These are phyloP conservation scores for Gymnarchus niloticus DNA, from an alignment of 2,113 vertebrate species.

Conservation along the genomic window DNA sequence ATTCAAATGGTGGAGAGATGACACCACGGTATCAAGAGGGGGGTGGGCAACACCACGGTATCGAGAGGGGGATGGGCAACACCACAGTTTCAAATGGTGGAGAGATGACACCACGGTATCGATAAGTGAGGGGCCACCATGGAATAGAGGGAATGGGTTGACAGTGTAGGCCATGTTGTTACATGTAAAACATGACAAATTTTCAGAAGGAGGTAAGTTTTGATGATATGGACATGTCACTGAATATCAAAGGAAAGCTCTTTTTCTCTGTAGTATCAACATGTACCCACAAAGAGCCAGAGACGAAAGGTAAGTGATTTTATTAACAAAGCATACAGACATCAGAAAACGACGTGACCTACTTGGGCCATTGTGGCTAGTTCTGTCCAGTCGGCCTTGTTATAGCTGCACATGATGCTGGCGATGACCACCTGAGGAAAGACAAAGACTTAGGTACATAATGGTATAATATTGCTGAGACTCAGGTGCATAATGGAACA, in stretches of 20 bases:
- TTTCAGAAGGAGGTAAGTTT: background rate
- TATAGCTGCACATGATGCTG: slow-evolving; percentile 81
- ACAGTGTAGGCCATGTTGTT: background rate
- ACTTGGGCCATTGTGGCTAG: slow-evolving; percentile 81
- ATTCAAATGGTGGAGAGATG: background rate
- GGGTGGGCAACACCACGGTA: background rate
- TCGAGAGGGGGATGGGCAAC: no score
- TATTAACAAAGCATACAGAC: slow-evolving; percentile 27
- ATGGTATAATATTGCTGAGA: no score
- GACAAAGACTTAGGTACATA: background rate
- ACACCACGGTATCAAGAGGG: background rate
- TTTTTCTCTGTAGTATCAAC: background rate
- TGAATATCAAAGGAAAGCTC: background rate
- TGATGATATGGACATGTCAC: background rate
- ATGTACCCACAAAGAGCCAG: background rate
- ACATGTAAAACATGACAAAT: background rate
- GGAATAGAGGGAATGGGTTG: no score
- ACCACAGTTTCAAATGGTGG: no score
- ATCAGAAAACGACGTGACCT: slow-evolving; percentile 35
- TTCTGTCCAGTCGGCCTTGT: slow-evolving; percentile 72
- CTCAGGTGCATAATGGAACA: no score
- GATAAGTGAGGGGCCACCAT: no score
- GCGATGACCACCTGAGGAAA: slow-evolving; percentile 72
- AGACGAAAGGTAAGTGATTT: background rate
- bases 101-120: no score